A percentile compares a stretch with the other conserved stretches of the same genome.
These are phyloP conservation scores for Octopus sinensis DNA, from an alignment of 1,140 invertebrate species.

Conservation along the genomic window DNA sequence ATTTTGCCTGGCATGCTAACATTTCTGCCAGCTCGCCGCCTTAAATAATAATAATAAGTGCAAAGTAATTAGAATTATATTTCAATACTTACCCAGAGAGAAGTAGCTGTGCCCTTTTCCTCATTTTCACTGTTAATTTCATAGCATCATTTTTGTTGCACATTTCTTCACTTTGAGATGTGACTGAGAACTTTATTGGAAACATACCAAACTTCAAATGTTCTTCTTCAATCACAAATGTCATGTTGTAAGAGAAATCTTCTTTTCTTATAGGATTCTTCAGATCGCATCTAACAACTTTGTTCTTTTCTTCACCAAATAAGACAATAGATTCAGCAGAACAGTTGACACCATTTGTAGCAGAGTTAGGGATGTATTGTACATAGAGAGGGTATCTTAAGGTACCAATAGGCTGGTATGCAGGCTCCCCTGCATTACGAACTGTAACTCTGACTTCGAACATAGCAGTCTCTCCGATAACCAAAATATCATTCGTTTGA, in stretches of 20 bases:
- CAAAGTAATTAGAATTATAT: too few species aligned
- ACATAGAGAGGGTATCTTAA: constrained; percentile 27
- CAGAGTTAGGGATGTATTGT: constrained; percentile 18
- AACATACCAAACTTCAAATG: constrained; percentile 17
- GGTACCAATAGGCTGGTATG: constrained; percentile 27
- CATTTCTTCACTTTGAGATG: constrained; percentile 9
- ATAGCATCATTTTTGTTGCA: constrained; percentile 19
- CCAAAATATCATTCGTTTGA: constrained; percentile 13
- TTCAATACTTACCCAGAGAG: too few species aligned
- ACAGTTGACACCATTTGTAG: constrained; percentile 16
- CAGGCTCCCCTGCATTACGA: constrained; percentile 27
- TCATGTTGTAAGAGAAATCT: constrained; percentile 22
- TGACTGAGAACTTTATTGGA: constrained; percentile 24
- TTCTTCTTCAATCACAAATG: constrained; percentile 17
- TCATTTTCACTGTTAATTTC: constrained; percentile 24
- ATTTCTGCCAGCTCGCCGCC: too few species aligned
- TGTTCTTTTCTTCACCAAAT: not conserved
- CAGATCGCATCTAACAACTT: not conserved
- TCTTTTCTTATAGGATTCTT: constrained; percentile 3
- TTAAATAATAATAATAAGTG: too few species aligned
- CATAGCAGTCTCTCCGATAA: constrained; percentile 26
- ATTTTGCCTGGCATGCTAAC: too few species aligned
- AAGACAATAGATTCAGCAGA: not conserved
- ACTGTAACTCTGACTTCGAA: constrained; percentile 29
- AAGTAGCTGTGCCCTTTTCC: constrained; percentile 6